Evolutionary conservation across 2,113 vertebrate species (phyloP).

Genomic region (Daubentonia madagascariensis): DNA sequence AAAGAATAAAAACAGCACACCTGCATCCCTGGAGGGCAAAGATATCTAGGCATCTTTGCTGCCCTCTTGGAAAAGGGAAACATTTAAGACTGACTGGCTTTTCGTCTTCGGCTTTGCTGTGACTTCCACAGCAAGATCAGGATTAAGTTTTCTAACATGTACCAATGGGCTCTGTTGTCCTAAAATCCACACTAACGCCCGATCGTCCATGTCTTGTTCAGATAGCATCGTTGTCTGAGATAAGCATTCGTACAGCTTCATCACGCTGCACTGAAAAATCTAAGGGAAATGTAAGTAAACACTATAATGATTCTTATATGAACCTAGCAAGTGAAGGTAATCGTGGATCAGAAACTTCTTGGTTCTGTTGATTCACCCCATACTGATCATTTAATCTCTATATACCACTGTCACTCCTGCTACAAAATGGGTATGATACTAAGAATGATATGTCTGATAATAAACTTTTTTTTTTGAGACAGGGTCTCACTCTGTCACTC

Average conservation of each 20-base stretch:
- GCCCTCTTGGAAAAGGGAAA: slow-evolving; percentile 77
- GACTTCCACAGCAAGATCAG: slow-evolving; percentile 18
- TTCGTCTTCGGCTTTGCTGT: slow-evolving; percentile 56
- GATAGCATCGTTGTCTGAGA: background rate
- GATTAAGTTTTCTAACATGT: slow-evolving; percentile 19
- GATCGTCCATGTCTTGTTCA: background rate
- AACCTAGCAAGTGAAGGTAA: background rate
- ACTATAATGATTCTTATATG: background rate
- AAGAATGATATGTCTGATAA: slow-evolving; percentile 11
- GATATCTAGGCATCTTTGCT: slow-evolving; percentile 77
- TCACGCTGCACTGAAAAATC: background rate
- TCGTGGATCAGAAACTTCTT: background rate
- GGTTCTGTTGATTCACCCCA: background rate
- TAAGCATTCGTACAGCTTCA: slow-evolving; percentile 1
- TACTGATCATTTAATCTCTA: background rate
- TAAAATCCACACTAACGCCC: background rate
- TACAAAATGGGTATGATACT: background rate
- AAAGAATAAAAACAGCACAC: slow-evolving; percentile 86
- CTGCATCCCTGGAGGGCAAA: slow-evolving; percentile 84
- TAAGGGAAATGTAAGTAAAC: background rate
- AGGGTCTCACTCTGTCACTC: no score
- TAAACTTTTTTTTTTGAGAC: background rate
- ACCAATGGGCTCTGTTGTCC: slow-evolving; percentile 12
- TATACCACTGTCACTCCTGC: background rate
- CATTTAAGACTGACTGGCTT: slow-evolving; percentile 61